Conservation (phyloP, 2,888 invertebrate species). For the Athalia circularis region DNA sequence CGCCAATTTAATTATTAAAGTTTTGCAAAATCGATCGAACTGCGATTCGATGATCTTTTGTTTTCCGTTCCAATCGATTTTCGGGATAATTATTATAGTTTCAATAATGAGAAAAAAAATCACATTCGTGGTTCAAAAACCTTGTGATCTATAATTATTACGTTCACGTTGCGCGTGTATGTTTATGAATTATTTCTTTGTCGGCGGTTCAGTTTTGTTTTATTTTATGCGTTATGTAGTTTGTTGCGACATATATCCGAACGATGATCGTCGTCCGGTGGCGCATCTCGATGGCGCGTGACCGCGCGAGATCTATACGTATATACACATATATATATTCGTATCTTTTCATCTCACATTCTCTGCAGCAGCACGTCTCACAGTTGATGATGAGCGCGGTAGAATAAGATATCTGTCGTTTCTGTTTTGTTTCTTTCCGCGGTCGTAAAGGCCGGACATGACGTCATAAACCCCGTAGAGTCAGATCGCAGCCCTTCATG, state of each 20-base stretch:
- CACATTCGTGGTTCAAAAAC: no score
- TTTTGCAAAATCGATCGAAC: no score
- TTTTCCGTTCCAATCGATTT: no score
- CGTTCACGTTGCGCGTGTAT: neutral
- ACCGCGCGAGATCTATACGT: neutral
- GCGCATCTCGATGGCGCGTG: constrained; percentile 33
- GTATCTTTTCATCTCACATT: constrained; percentile 19
- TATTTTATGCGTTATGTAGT: constrained; percentile 13
- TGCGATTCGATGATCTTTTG: no score
- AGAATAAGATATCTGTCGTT: neutral
- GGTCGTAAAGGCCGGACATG: constrained; percentile 32
- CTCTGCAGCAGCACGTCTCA: neutral
- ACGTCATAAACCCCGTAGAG: constrained; percentile 22
- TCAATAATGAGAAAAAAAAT: no score
- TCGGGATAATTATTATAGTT: no score
- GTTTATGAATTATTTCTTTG: neutral
- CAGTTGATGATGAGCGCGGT: no score
- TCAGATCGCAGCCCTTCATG: neutral
- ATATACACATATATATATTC: neutral
- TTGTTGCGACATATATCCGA: constrained; percentile 27
- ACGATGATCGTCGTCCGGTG: constrained; percentile 24
- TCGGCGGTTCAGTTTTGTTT: constrained; percentile 33
- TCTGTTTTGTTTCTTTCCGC: constrained; percentile 4
- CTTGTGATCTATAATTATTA: no score
- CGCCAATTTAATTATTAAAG: no score